phyloP scores from a whole-genome alignment of 2,797 vertebrate species.

The Melanotaenia boesemani region DNA sequence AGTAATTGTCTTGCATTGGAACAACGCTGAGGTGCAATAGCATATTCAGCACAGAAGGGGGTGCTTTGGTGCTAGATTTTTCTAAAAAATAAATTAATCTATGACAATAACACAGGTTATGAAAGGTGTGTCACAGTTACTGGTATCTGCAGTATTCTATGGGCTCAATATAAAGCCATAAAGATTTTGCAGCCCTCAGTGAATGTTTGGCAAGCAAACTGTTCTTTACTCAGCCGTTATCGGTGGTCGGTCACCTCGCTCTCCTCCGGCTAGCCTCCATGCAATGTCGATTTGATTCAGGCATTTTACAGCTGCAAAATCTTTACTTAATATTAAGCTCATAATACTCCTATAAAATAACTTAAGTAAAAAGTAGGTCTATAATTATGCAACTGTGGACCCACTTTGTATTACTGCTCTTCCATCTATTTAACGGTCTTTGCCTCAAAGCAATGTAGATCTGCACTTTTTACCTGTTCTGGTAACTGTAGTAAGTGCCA shows the following conservation, averaged over 20 bases:
- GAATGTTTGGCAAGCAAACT: too few species aligned
- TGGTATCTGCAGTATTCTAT: neutral
- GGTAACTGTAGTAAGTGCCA: constrained; percentile 99
- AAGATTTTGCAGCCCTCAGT: too few species aligned
- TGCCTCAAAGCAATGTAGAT: neutral
- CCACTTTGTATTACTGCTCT: neutral
- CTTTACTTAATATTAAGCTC: too few species aligned
- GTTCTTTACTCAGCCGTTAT: too few species aligned
- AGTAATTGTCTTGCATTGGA: constrained; percentile 32
- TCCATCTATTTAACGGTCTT: neutral
- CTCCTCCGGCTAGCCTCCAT: too few species aligned
- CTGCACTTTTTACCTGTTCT: constrained; percentile 91
- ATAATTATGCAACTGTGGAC: neutral
- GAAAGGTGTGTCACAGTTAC: constrained; percentile 13
- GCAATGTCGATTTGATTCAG: too few species aligned
- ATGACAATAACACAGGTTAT: constrained; percentile 4
- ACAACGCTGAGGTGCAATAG: constrained; percentile 39
- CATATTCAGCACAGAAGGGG: constrained; percentile 85
- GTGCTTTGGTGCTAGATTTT: constrained; percentile 73
- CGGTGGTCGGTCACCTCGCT: too few species aligned
- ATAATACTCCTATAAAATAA: constrained; percentile 6
- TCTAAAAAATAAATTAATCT: constrained; percentile 1
- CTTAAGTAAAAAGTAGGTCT: neutral
- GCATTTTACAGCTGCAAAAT: too few species aligned
- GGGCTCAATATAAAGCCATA: too few species aligned